Conservation (phyloP, 2,113 vertebrate species). For the Abramis brama region DNA sequence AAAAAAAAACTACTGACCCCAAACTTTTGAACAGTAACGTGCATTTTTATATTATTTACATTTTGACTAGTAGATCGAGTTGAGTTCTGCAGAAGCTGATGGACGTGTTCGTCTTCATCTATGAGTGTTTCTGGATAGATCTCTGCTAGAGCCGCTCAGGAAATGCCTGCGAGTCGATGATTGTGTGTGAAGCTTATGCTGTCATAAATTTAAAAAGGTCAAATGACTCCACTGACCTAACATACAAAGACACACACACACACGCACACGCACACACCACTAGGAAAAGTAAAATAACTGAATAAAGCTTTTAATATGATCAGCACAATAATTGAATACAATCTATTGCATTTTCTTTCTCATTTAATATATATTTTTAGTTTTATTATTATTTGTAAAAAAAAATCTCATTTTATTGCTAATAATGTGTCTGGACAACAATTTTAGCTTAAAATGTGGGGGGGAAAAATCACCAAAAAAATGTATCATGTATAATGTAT, state of each 20-base stretch:
- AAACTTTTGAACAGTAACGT: too few species aligned
- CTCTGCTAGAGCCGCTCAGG: constrained; percentile 19
- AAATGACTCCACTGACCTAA: not conserved
- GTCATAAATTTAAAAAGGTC: constrained; percentile 34
- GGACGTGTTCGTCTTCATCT: not conserved
- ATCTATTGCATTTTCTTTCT: not conserved
- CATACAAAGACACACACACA: not conserved
- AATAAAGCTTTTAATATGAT: not conserved
- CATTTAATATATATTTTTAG: not conserved
- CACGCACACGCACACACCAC: too few species aligned
- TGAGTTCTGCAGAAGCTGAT: not conserved
- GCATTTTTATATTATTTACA: not conserved
- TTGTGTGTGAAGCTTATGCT: constrained; percentile 21
- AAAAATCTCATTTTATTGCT: too few species aligned
- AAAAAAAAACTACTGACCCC: too few species aligned
- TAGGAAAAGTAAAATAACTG: not conserved
- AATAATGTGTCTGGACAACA: too few species aligned
- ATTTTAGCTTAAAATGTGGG: too few species aligned
- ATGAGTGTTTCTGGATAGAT: not conserved
- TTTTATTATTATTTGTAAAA: too few species aligned
- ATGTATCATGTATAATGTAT: too few species aligned
- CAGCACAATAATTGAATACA: too few species aligned
- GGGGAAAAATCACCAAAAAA: too few species aligned
- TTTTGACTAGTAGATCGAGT: not conserved
- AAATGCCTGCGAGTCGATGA: constrained; percentile 30